A percentile compares a stretch with the other conserved stretches of the same genome.
These are phyloP conservation scores for Sipunculus nudus DNA, from an alignment of 2,888 invertebrate genomes.

Conservation along the genomic window DNA sequence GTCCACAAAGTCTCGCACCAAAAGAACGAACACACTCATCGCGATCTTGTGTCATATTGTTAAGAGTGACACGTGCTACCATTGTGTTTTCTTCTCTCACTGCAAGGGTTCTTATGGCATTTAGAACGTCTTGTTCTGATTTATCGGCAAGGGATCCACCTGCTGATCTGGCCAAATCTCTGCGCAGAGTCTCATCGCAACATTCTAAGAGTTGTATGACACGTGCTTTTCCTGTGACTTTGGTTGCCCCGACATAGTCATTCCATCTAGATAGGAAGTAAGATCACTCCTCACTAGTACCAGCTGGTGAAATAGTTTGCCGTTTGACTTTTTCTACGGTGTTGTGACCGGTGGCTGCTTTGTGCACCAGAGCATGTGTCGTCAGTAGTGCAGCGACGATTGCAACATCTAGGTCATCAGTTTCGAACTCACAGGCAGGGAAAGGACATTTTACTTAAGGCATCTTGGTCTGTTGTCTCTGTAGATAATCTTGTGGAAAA, in stretches of 20 bases:
- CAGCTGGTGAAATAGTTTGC: not conserved
- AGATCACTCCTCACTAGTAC: slow-evolving; percentile 10
- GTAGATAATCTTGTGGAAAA: no score
- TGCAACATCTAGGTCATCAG: not conserved
- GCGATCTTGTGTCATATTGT: slow-evolving; percentile 29
- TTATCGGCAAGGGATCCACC: slow-evolving; percentile 1
- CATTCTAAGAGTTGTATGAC: slow-evolving; percentile 1
- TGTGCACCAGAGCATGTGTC: not conserved
- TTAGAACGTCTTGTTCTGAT: not conserved
- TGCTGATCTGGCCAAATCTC: not conserved
- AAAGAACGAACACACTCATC: slow-evolving; percentile 38
- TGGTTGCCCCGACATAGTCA: not conserved
- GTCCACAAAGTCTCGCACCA: slow-evolving; percentile 37
- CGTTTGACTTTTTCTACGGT: slow-evolving; percentile 2
- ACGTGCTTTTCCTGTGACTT: not conserved
- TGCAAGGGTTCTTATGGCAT: slow-evolving; percentile 22
- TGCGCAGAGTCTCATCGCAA: not conserved
- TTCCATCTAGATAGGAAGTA: not conserved
- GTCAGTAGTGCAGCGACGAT: not conserved
- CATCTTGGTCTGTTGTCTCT: not conserved
- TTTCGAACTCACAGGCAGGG: not conserved
- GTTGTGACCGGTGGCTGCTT: not conserved
- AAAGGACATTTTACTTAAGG: not conserved
- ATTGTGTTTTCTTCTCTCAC: slow-evolving; percentile 30
- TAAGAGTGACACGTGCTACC: slow-evolving; percentile 24